Evolutionary conservation across 2,797 vertebrate genomes (phyloP).

Genomic region (Chelonia mydas): DNA sequence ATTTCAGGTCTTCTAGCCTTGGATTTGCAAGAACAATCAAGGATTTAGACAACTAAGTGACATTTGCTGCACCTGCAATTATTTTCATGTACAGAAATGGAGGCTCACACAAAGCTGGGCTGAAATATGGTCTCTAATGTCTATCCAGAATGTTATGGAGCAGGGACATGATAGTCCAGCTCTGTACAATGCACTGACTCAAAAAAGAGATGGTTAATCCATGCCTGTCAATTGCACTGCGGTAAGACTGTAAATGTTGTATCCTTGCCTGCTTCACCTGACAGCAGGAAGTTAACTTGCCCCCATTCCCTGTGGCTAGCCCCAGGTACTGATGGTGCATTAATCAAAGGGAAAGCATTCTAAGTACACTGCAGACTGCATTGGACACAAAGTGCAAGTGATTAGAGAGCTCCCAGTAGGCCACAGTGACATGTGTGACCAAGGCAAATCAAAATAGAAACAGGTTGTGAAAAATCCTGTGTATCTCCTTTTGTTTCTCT

Average conservation of each 20-base stretch:
- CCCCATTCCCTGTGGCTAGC: not conserved
- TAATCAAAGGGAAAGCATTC: not conserved
- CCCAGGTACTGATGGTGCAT: not conserved
- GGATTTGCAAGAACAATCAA: not conserved
- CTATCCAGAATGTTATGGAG: not conserved
- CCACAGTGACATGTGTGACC: slow-evolving; percentile 15
- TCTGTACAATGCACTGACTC: not conserved
- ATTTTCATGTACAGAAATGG: not conserved
- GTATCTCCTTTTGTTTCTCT: slow-evolving; percentile 6
- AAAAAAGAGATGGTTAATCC: not conserved
- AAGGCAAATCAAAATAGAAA: slow-evolving; percentile 53
- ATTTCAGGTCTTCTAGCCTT: not conserved
- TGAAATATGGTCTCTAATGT: not conserved
- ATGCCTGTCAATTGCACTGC: not conserved
- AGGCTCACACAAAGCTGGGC: not conserved
- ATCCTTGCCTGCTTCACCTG: not conserved
- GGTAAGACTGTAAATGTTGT: not conserved
- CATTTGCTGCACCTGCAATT: not conserved
- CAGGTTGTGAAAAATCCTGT: slow-evolving; percentile 11
- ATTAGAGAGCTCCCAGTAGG: not conserved
- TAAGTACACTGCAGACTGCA: not conserved
- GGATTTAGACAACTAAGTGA: not conserved
- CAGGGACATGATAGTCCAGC: not conserved
- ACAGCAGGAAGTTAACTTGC: not conserved
- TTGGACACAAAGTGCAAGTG: not conserved